These are phyloP conservation scores for Littorina saxatilis DNA, from an alignment of 1,140 invertebrate genomes.

Conservation along the genomic window DNA sequence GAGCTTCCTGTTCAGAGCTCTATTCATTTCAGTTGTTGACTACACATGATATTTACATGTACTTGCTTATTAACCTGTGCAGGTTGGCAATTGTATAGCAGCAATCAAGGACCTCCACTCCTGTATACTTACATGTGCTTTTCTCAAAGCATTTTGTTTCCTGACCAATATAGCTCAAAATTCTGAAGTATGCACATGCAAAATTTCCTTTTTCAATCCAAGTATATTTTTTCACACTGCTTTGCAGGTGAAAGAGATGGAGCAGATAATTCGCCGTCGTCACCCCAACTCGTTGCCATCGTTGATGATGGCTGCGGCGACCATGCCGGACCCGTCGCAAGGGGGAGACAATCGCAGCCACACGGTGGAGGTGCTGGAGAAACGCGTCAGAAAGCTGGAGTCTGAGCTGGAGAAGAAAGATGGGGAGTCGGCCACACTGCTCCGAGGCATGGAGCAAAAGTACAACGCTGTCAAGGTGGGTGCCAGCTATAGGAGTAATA, in stretches of 20 bases:
- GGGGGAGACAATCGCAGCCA: slow-evolving; percentile 30
- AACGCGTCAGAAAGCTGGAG: slow-evolving; percentile 69
- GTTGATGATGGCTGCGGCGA: slow-evolving; percentile 71
- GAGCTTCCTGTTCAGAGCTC: no score
- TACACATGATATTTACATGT: no score
- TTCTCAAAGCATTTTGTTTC: no score
- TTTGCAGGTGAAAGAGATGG: slow-evolving; percentile 75
- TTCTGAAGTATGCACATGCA: no score
- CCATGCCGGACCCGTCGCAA: slow-evolving; percentile 46
- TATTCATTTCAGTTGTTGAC: no score
- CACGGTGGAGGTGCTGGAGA: slow-evolving; percentile 64
- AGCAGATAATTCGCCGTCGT: slow-evolving; percentile 67
- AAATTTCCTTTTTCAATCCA: no score
- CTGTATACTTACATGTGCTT: no score
- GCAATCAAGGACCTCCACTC: no score
- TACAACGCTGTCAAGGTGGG: slow-evolving; percentile 72
- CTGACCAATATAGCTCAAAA: no score
- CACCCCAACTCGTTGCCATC: slow-evolving; percentile 73
- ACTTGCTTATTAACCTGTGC: no score
- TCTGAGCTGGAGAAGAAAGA: slow-evolving; percentile 68
- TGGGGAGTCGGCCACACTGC: slow-evolving; percentile 59
- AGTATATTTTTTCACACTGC: no score
- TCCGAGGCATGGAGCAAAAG: slow-evolving; percentile 73
- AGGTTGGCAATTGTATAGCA: no score
- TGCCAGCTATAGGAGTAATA: neutral